Evolutionary conservation across 2,113 vertebrate species (phyloP), one percentile per base, ranked within the genome.

Genomic region (Puntigrus tetrazona): DNA sequence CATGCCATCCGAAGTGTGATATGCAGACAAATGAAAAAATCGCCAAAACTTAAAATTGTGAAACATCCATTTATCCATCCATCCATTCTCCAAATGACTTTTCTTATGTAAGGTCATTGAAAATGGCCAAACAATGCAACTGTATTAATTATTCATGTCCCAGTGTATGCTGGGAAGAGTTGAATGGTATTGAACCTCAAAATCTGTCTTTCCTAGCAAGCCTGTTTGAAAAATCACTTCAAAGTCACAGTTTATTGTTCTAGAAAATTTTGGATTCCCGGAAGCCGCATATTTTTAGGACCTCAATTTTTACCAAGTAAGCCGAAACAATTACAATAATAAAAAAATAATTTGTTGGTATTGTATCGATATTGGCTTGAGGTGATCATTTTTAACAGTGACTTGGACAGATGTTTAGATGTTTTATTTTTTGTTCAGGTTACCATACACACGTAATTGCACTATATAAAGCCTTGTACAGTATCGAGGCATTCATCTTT

Each of bases 401-500:
- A 57, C 29, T 55, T 6, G 2, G 50, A 14, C 22, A 57, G 75
- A 57, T 77, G 10, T 77, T 65, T n/a, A 27, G 25, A 31, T 67
- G n/a, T 29, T 63, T 18, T 20, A 16, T 80, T n/a, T 7, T 47
- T 45, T 80, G 57, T 87, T 85, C 22, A 43, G 20, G 78, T 69
- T 52, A 31, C 1, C 69, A 45, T 43, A 76, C 38, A 52, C 47
- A 45, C 76, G n/a, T 77, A 65, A 82, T 67, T 59, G 74, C 69
- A 36, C 81, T 80, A 80, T 67, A 63, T 83, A 82, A 52, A n/a
- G 59, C 36, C 47, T 88, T 90, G 88, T 78, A 84, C 83, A 25
- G 6, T 87, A 85, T 90, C 91, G 90, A 92, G 91, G 88, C 90
- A 92, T 89, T 90, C 89, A 89, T 89, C 87, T 84, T 91, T 83